A percentile compares a stretch with the other conserved stretches of the same genome.
These are phyloP conservation scores for Megaustenia siamemsis DNA, from an alignment of 2,888 invertebrate species.

Conservation along the genomic window DNA sequence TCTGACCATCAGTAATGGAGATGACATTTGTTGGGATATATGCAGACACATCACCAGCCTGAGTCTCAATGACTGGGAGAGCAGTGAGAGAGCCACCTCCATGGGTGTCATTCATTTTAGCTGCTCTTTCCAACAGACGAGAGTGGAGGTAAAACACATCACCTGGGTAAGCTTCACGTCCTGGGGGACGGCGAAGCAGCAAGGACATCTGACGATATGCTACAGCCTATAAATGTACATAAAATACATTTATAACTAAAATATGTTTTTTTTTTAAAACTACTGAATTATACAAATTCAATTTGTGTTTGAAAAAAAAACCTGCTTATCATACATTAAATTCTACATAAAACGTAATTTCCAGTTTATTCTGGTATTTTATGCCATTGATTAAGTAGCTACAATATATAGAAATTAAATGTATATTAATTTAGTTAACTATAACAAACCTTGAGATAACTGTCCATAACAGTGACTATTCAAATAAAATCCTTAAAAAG, in stretches of 20 bases:
- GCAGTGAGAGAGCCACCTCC: constrained; percentile 97
- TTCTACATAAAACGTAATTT: too few relatives aligned
- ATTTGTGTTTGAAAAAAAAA: background rate
- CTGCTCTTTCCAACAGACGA: constrained; percentile 98
- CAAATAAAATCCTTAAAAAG: too few relatives aligned
- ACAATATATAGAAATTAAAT: too few relatives aligned
- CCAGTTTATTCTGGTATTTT: too few relatives aligned
- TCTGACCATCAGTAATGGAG: constrained; percentile 99
- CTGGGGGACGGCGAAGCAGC: constrained; percentile 98
- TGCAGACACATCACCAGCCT: constrained; percentile 99
- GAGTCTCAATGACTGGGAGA: constrained; percentile 98
- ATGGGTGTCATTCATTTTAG: constrained; percentile 96
- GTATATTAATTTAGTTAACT: too few relatives aligned
- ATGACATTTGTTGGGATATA: constrained; percentile 99
- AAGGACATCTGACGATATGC: constrained; percentile 99
- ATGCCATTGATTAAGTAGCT: too few relatives aligned
- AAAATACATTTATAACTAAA: background rate
- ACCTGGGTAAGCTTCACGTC: constrained; percentile 99
- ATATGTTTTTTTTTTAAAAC: background rate
- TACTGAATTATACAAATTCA: background rate
- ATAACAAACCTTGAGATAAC: too few relatives aligned
- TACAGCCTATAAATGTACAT: constrained; percentile 85
- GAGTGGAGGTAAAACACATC: constrained; percentile 99
- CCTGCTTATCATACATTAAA: too few relatives aligned
- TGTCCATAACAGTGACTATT: too few relatives aligned